Percentiles rank a stretch among this genome's conserved stretches.
Conservation (phyloP, 2,113 vertebrate genomes). For the Prionailurus bengalensis region DNA sequence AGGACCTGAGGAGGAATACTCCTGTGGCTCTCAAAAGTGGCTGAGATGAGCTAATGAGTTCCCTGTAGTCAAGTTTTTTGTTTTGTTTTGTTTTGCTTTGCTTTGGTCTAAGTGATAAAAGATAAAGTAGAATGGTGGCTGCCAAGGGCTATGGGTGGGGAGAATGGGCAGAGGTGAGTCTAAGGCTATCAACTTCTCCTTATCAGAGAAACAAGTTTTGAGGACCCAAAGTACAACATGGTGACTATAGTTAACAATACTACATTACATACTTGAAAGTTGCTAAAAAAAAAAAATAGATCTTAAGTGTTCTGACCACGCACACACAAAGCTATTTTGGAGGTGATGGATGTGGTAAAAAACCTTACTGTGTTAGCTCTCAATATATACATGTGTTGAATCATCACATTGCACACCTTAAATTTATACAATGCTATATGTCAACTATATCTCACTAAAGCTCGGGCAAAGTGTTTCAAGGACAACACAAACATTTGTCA, state of each 20-base stretch:
- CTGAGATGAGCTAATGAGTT: not conserved
- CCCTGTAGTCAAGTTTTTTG: not conserved
- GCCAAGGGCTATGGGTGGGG: not conserved
- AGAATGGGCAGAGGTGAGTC: not conserved
- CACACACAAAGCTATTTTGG: not conserved
- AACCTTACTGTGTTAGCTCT: not conserved
- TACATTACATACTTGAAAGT: not conserved
- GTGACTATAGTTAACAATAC: not conserved
- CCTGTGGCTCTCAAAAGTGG: not conserved
- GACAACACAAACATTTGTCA: not conserved
- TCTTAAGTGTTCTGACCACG: slow-evolving; percentile 15
- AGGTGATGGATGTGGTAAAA: not conserved
- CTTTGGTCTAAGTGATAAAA: not conserved
- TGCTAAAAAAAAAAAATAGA: not conserved
- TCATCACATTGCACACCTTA: not conserved
- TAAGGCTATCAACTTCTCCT: not conserved
- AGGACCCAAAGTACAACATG: not conserved
- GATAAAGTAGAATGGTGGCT: not conserved
- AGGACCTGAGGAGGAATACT: not conserved
- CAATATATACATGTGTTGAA: not conserved
- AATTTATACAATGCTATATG: not conserved
- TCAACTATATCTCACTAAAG: not conserved
- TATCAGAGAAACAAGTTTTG: not conserved
- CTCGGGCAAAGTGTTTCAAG: not conserved
- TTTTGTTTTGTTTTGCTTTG: not conserved